Base-by-base conservation (phyloP, 2,888 invertebrate species). In the Tinea semifulvella region DNA sequence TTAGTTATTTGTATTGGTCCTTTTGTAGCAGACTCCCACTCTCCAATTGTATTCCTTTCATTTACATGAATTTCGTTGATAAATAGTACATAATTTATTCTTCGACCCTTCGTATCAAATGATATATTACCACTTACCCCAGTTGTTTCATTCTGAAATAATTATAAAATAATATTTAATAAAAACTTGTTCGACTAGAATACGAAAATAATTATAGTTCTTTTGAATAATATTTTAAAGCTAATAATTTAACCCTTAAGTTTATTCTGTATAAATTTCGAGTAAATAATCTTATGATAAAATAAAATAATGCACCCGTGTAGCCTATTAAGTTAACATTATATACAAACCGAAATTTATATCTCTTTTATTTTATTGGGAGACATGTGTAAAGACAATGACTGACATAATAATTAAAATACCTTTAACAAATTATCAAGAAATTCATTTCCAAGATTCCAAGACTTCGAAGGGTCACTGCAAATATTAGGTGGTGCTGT, bases 91-190 rank as follows among this genome's bases (percentile, higher is more conserved):
- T 91, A 89, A 57, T 89, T 85, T 0, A 84, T 81, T 48, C 92
- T 76, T 54, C 84, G 84, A 1, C 92, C 92, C 53, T 80, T 75
- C 47, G 83, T 76, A 61, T 90, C 85, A 58, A 91, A 89, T 56
- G 85, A 82, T 46, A 91, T 85, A 22, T 82, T 72, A 1, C 91
- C 91, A 1, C 89, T 87, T 3, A 89, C 67, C 2, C 90, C 90
- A 25, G 75, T 67, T 55, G 87, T 83, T 57, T 83, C 82, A 22
- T 87, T 85, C 91, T 91, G 62, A 5, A 53, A 53, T 18, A 38
- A 13, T 22, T 22, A 5, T 22, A 22, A 22, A 5, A n/a, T n/a
- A n/a, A n/a, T n/a, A n/a, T n/a, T n/a, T n/a, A n/a, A n/a, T n/a
- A n/a, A n/a, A n/a, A n/a, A n/a, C n/a, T n/a, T n/a, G n/a, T n/a